Conservation (phyloP, 2,797 vertebrate species). For the Dromococcyx pavoninus region DNA sequence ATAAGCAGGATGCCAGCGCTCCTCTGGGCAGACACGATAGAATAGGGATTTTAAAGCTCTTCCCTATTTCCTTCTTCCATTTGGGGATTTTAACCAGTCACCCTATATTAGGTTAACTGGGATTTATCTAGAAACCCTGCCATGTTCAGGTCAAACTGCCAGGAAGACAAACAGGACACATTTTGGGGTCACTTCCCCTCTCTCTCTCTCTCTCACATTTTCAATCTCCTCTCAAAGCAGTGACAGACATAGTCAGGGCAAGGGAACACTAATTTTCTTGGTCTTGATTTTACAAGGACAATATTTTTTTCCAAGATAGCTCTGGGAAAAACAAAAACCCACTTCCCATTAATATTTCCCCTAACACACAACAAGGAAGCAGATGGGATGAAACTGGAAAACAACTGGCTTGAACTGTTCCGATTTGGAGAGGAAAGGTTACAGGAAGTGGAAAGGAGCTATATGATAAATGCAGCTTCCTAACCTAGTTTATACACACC, state of each 20-base stretch:
- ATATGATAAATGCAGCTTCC: neutral
- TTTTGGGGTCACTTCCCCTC: neutral
- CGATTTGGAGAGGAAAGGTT: neutral
- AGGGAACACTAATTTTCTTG: neutral
- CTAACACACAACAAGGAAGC: accelerated
- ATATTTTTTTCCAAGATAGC: neutral
- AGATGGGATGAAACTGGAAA: neutral
- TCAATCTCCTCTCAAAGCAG: neutral
- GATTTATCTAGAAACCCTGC: neutral
- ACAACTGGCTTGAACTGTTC: neutral
- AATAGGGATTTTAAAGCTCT: neutral
- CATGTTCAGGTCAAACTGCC: neutral
- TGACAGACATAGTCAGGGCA: neutral
- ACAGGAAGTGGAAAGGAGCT: neutral
- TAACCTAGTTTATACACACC: neutral
- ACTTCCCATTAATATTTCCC: neutral
- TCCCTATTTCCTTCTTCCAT: neutral
- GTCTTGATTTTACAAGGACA: neutral
- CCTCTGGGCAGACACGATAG: accelerated
- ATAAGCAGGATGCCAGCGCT: neutral
- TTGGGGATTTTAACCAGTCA: neutral
- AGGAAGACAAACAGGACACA: neutral
- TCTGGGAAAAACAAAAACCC: neutral
- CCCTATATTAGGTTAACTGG: neutral
- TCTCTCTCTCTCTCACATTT: neutral